Evolutionary conservation across 2,888 invertebrate genomes (phyloP), one percentile per base, ranked within the genome.

Genomic region (Gasteruption jaculator): DNA sequence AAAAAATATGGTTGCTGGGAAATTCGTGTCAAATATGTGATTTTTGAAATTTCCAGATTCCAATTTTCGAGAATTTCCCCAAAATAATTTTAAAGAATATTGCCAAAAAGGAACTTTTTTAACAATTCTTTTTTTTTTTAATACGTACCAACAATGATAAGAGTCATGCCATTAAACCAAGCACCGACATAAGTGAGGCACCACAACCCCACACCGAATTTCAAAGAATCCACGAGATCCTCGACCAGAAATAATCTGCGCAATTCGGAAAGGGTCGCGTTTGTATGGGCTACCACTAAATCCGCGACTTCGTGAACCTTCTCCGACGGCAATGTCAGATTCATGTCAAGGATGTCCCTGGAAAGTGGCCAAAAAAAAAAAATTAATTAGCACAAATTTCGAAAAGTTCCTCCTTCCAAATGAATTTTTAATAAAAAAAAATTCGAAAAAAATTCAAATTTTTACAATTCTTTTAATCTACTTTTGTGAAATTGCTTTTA

Each of bases 161-260:
- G 84, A 59, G 96, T 95, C 86, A 97, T 91, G 74, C 96, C 97
- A 75, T 97, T 97, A 81, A 99, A 96, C 91, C 94, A 96, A 63
- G 94, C 86, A 66, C 97, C 97, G 65, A 97, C 80, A 74, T 96
- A 97, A 48, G 97, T 97, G 74, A 97, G 81, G 65, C 89, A 86
- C 95, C 95, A 97, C 71, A 97, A 80, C 64, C 93, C 77, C 58
- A 93, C 84, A 59, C 88, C 93, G 75, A 97, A 97, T 81, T 96
- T 91, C 65, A 91, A 80, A 54, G 91, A 91, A 75, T 97, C 96
- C 60, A 96, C 86, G 64, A 96, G 79, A 76, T 96, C 95, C 72
- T 96, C 96, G 61, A 96, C 93, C 62, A 97, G 82, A 79, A 97
- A 93, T 63, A 97, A 78, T 71, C 93, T 81, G 72, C 96, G 86